These are phyloP conservation scores for Drosophila nr. perissopoda DNA, from an alignment of 2,888 invertebrate genomes.

Conservation along the genomic window DNA sequence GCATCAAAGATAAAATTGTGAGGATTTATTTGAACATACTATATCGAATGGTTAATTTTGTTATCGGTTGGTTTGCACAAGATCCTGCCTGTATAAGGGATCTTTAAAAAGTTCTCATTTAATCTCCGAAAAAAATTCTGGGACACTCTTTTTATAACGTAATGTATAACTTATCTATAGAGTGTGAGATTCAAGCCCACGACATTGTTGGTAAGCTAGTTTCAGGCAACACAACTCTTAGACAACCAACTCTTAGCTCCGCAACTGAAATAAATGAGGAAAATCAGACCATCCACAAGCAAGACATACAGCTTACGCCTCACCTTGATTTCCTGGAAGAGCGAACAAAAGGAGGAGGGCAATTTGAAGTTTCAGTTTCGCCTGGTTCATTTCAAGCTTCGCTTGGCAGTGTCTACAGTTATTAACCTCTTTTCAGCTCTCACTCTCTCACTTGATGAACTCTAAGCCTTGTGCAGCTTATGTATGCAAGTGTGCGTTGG, in stretches of 20 bases:
- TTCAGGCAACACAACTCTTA: not conserved
- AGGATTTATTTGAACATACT: not conserved
- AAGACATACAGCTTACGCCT: not conserved
- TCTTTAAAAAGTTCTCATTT: not conserved
- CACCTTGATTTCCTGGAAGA: slow-evolving; percentile 8
- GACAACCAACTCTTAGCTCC: not conserved
- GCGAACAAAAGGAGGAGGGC: slow-evolving; percentile 16
- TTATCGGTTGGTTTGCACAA: not conserved
- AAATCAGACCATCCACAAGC: not conserved
- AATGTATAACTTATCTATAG: too few relatives aligned
- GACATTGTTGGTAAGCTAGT: not conserved
- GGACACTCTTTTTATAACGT: not conserved
- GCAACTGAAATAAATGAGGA: not conserved
- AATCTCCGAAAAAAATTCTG: not conserved
- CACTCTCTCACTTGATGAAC: slow-evolving; percentile 48
- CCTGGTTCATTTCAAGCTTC: slow-evolving; percentile 29
- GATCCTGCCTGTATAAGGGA: not conserved
- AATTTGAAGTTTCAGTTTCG: slow-evolving; percentile 28
- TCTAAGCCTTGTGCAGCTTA: slow-evolving; percentile 46
- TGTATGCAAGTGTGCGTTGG: slow-evolving; percentile 20
- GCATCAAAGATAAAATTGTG: not conserved
- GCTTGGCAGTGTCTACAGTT: slow-evolving; percentile 40
- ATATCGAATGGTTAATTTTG: not conserved
- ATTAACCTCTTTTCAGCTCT: slow-evolving; percentile 60
- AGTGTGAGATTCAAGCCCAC: not conserved